Evolutionary conservation across 2,113 vertebrate genomes (phyloP).

Genomic region (Erythrolamprus reginae): DNA sequence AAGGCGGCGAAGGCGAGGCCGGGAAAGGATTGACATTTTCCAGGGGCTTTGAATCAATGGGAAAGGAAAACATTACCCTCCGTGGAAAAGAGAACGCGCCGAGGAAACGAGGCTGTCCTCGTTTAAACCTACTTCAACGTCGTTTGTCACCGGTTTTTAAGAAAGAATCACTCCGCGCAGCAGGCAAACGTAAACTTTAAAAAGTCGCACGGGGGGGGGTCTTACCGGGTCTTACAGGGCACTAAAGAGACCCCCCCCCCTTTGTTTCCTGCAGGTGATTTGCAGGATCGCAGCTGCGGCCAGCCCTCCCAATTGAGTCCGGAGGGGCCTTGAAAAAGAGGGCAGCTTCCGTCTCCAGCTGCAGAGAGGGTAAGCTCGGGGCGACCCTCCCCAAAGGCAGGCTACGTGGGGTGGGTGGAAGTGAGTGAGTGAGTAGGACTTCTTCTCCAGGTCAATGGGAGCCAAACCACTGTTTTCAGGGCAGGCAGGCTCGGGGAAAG

Average conservation of each 20-base stretch:
- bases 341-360: neutral
- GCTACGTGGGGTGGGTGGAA: no score
- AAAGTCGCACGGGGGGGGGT: neutral
- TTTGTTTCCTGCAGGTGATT: no score
- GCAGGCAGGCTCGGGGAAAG: neutral
- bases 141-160: neutral
- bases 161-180: neutral
- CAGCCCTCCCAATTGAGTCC: neutral
- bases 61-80: neutral
- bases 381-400: neutral
- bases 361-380: neutral
- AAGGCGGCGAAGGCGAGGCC: neutral
- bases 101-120: neutral
- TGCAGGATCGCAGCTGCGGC: neutral
- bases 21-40: neutral
- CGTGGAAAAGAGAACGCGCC: neutral
- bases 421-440: neutral
- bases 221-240: neutral
- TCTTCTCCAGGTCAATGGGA: neutral
- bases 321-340: neutral
- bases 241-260: neutral
- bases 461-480: neutral
- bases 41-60: neutral
- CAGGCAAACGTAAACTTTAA: neutral
- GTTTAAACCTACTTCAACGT: neutral